Evolutionary conservation across 2,888 invertebrate genomes (phyloP).

Genomic region (Cylloceria caligata): DNA sequence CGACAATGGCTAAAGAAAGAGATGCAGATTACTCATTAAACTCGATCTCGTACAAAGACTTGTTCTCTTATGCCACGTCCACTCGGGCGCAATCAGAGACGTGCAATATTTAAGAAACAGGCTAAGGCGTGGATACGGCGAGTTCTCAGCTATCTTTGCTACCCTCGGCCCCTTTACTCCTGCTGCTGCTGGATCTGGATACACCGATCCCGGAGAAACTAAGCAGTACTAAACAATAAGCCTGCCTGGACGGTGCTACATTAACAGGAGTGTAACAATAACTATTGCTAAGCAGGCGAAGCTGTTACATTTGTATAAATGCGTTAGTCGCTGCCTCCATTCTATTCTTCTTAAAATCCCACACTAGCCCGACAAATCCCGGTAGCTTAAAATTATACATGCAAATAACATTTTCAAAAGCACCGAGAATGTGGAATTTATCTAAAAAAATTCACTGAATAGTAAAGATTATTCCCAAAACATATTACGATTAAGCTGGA

Average conservation of each 20-base stretch:
- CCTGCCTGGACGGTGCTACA: slow-evolving; percentile 24
- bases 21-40: slow-evolving; percentile 59
- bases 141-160: slow-evolving; percentile 4
- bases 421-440: not conserved
- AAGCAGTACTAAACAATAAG: slow-evolving; percentile 44
- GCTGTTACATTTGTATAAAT: slow-evolving; percentile 18
- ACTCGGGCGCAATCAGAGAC: slow-evolving; percentile 52
- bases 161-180: not conserved
- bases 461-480: not conserved
- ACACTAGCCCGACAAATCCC: not conserved
- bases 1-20: slow-evolving; percentile 41
- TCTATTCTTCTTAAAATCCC: not conserved
- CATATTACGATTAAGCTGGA: not conserved
- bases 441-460: not conserved
- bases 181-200: slow-evolving; percentile 28
- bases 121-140: slow-evolving; percentile 14
- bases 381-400: not conserved
- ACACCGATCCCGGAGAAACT: slow-evolving; percentile 17
- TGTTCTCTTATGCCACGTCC: slow-evolving; percentile 35
- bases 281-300: slow-evolving; percentile 33
- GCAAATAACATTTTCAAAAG: slow-evolving; percentile 26
- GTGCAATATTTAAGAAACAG: slow-evolving; percentile 60
- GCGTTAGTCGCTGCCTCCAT: not conserved
- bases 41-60: slow-evolving; percentile 60
- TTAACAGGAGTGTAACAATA: slow-evolving; percentile 41